Evolutionary conservation across 2,888 invertebrate species (phyloP).

Genomic region (Pheosia tremula): DNA sequence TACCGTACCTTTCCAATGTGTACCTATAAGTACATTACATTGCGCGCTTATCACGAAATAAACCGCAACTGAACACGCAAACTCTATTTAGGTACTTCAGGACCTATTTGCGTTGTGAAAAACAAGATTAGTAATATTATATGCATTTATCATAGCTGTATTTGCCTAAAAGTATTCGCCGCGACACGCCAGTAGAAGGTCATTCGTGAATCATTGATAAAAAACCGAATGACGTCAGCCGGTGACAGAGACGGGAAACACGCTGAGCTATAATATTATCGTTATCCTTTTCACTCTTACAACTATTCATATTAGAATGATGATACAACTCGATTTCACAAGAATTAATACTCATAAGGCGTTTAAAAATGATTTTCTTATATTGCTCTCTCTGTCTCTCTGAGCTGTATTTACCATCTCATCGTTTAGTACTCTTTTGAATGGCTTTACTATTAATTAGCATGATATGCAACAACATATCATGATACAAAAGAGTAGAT

Average conservation of each 20-base stretch:
- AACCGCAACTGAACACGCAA: no score
- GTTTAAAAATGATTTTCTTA: no score
- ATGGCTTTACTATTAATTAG: neutral
- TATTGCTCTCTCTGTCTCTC: no score
- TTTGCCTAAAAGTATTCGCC: neutral
- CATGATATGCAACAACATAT: neutral
- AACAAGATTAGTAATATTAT: no score
- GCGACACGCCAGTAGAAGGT: constrained; percentile 6
- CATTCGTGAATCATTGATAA: constrained; percentile 28
- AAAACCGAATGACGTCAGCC: constrained; percentile 32
- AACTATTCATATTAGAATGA: neutral
- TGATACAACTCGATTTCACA: neutral
- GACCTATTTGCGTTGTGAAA: no score
- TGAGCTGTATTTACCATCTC: no score
- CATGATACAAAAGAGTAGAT: neutral
- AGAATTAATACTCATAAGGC: neutral
- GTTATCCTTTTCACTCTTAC: neutral
- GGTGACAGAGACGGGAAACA: constrained; percentile 8
- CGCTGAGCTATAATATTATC: neutral
- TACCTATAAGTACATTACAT: no score
- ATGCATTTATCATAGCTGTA: no score
- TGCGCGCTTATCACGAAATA: no score
- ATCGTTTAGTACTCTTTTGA: no score
- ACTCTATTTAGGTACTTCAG: no score
- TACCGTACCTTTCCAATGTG: no score